Base-by-base conservation (phyloP, 1,140 invertebrate species). In the Heliothis virescens region DNA sequence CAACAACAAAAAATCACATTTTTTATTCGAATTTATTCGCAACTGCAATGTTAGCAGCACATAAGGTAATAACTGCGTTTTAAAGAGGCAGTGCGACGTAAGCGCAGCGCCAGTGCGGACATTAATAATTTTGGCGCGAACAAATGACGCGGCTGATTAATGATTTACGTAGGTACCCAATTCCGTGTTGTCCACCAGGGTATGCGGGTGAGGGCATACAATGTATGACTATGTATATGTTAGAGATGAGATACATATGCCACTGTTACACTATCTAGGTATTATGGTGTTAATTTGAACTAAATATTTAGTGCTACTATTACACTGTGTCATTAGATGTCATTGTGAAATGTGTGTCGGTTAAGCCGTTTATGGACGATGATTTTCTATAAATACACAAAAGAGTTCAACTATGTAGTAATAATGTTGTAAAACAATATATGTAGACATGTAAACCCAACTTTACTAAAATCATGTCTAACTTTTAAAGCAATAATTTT, bases 61-160 rank as follows among this genome's bases (percentile, higher is more conserved):
- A 87, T 84, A 82, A 87, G 82, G 80, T 62, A 59, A 71, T 88
- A 89, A 89, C 86, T 83, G 83, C 82, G 80, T 88, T 92, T 90
- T 89, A 89, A 90, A 91, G 86, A 88, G 88, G 81, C 82, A 79
- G 79, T 53, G 79, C 82, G 77, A 85, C 73, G 78, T 80, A 75
- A 82, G 82, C 83, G 78, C 80, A 76, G 74, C 67, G 57, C 21
- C 53, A 62, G 73, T 82, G 84, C 80, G 80, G 81, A 80, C 88
- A 91, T 94, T 89, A 94, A 94, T 94, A 90, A 94, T 92, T 94
- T 92, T 87, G 90, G 88, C 87, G 87, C 86, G 87, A 91, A 90
- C 91, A 94, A 94, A 94, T 94, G 92, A 92, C 90, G 85, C 86
- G 86, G 84, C 90, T 92, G 91, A 94, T 92, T 92, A 94, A 94